A percentile compares a stretch with the other conserved stretches of the same genome.
Evolutionary conservation across 2,797 vertebrate genomes (phyloP).

Genomic region (Eutrigla gurnardus): DNA sequence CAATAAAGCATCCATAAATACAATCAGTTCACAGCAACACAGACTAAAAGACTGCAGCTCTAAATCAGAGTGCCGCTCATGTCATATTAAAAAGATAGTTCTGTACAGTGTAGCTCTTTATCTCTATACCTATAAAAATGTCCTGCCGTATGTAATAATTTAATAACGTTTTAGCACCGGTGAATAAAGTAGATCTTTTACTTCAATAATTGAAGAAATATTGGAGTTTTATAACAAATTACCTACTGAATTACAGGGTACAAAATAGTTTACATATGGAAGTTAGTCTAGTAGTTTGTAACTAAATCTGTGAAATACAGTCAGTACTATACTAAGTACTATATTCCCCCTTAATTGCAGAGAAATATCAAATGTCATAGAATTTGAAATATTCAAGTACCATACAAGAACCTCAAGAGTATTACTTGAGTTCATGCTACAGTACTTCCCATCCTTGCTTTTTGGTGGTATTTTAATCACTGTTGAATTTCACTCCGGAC

Average conservation of each 20-base stretch:
- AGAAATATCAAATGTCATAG: neutral
- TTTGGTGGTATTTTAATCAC: neutral
- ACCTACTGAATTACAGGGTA: neutral
- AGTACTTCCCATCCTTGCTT: neutral
- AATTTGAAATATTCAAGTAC: too few relatives aligned
- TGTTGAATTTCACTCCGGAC: neutral
- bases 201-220: neutral
- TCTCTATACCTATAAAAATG: neutral
- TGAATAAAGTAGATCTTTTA: neutral
- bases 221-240: neutral
- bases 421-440: neutral
- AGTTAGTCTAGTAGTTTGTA: neutral
- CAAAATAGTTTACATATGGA: neutral
- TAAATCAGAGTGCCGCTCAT: constrained; percentile 11
- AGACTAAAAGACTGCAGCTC: constrained; percentile 25
- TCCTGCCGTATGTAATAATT: neutral
- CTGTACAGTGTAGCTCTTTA: neutral
- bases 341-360: neutral
- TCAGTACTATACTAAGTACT: neutral
- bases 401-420: neutral
- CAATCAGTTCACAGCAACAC: constrained; percentile 37
- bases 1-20: constrained; percentile 55
- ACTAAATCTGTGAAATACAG: neutral
- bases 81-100: constrained; percentile 11
- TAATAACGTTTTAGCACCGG: neutral